Evolutionary conservation across 2,888 invertebrate genomes (phyloP).

Genomic region (Amiota minor): DNA sequence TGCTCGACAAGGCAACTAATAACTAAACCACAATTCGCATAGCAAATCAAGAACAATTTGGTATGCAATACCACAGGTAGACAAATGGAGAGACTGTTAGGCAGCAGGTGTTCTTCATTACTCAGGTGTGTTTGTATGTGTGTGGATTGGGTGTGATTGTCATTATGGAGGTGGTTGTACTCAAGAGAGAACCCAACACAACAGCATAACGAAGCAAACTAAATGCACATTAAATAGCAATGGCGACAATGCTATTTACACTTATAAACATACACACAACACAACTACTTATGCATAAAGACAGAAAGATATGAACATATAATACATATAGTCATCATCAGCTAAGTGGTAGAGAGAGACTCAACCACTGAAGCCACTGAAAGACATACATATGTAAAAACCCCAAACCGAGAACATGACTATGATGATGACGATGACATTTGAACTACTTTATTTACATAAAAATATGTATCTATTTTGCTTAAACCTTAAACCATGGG

Average conservation of each 20-base stretch:
- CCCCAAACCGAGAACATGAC: not conserved
- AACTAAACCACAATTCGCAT: no score
- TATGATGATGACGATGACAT: constrained; percentile 14
- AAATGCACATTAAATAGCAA: constrained; percentile 10
- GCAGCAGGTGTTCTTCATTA: no score
- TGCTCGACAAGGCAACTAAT: no score
- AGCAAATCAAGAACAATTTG: no score
- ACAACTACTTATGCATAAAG: not conserved
- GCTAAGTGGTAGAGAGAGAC: not conserved
- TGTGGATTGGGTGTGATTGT: no score
- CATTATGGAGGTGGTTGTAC: no score
- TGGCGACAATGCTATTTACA: constrained; percentile 4
- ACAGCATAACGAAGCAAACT: not conserved
- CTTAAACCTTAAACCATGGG: no score
- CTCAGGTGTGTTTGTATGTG: not conserved
- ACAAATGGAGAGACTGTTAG: no score
- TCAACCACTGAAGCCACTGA: not conserved
- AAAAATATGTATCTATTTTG: constrained; percentile 50
- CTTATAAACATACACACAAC: not conserved
- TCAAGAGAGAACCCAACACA: not conserved
- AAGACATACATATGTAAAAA: not conserved
- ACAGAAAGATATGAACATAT: not conserved
- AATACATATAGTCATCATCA: not conserved
- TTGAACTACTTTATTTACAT: constrained; percentile 65
- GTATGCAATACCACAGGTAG: no score